Evolutionary conservation across 2,888 invertebrate genomes (phyloP), one percentile per base, ranked within the genome.

Genomic region (Amphipoea oculea): DNA sequence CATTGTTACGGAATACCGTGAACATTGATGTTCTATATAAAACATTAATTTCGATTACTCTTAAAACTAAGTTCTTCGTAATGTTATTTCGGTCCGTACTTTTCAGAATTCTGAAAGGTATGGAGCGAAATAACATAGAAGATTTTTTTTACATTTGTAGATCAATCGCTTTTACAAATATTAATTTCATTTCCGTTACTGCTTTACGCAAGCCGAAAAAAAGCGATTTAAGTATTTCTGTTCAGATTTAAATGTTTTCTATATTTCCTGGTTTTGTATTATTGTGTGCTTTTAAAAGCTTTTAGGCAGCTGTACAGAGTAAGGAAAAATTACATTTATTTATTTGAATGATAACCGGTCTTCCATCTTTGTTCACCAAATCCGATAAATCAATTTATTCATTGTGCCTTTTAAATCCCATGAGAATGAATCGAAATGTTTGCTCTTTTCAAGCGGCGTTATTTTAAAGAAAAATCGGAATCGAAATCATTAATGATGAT

Each of bases 391-490:
- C 73, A 73, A 78, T n/a, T 71, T 36, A 14, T 73, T 73, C 71
- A 76, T 76, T 88, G 78, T 75, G 75, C 54, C 66, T 86, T 82
- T 82, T 75, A 70, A 74, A 77, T 83, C 73, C 63, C 70, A 54
- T 12, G 70, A 40, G 69, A 48, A 17, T 5, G 4, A 40, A 63
- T 66, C 20, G 29, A 76, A 75, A 82, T 82, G 29, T 75, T 70
- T 48, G 20, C 14, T 73, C 45, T 40, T 82, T 86, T 45, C 17
- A 20, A 54, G 57, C 11, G 17, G 7, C 23, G 65, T 60, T 70
- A 40, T 84, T 68, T 29, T n/a, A 71, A 48, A 81, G 51, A 54
- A 54, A 73, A 48, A 73, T 54, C 3, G n/a, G 2, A n/a, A 29
- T 54, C 40, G 0, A 54, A 60, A 51, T 72, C 2, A 67, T 66